Percentiles rank a stretch among this genome's conserved stretches.
Evolutionary conservation across 2,888 invertebrate genomes (phyloP).

Genomic region (Dascillus cervinus): DNA sequence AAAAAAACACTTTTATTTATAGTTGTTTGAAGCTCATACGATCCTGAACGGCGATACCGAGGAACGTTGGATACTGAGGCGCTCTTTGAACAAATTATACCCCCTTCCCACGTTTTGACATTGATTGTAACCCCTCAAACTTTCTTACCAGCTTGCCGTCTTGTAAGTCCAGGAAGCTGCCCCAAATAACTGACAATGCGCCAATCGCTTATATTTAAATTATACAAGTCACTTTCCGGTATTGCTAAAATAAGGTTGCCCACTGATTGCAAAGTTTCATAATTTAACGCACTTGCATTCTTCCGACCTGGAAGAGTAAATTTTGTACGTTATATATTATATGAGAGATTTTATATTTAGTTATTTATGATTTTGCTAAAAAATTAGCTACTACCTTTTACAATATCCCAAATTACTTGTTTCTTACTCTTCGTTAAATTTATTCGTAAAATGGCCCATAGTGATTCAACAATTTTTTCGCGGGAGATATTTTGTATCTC

Average conservation of each 20-base stretch:
- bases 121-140: too few species aligned
- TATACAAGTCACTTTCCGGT: conserved; percentile 5
- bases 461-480: neutral
- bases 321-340: too few species aligned
- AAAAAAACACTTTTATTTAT: too few species aligned
- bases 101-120: too few species aligned
- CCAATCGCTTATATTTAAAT: conserved; percentile 7
- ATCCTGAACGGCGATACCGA: too few species aligned
- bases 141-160: conserved; percentile 7
- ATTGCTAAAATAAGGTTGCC: conserved; percentile 3
- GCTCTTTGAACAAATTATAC: too few species aligned
- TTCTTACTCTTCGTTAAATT: conserved; percentile 1
- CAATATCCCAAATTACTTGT: conserved; percentile 4
- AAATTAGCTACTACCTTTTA: conserved; percentile 5
- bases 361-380: too few species aligned
- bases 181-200: conserved; percentile 5
- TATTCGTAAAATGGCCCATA: conserved; percentile 3
- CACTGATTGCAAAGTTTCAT: neutral
- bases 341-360: too few species aligned
- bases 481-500: neutral
- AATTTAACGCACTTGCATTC: too few species aligned
- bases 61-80: too few species aligned
- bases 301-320: too few species aligned
- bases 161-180: conserved; percentile 1
- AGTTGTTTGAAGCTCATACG: too few species aligned